Conservation (phyloP, 2,797 vertebrate species). For the Hippoglossus hippoglossus region DNA sequence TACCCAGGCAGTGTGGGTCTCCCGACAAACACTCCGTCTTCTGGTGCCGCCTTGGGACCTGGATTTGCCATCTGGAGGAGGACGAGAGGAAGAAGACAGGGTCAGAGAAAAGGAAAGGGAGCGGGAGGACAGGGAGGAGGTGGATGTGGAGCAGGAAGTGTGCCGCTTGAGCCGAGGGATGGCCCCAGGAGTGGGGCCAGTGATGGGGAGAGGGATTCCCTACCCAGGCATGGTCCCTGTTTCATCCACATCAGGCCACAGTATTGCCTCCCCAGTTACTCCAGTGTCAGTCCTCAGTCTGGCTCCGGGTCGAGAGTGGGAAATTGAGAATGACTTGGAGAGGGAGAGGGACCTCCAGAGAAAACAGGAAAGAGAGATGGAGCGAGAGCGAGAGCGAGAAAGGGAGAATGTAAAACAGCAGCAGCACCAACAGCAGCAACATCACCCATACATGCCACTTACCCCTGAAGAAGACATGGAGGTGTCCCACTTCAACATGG, state of each 20-base stretch:
- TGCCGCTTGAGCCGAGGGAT: slow-evolving; percentile 74
- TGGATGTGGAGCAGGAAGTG: slow-evolving; percentile 84
- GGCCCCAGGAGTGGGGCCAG: slow-evolving; percentile 64
- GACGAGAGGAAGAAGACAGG: slow-evolving; percentile 58
- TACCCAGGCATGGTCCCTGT: slow-evolving; percentile 72
- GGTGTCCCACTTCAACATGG: slow-evolving; percentile 89
- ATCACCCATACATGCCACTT: slow-evolving; percentile 80
- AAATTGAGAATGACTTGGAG: slow-evolving; percentile 76
- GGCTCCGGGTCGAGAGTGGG: slow-evolving; percentile 77
- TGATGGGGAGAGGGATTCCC: slow-evolving; percentile 69
- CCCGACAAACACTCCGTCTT: slow-evolving; percentile 88
- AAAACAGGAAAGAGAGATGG: slow-evolving; percentile 73
- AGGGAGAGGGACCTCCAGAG: slow-evolving; percentile 76
- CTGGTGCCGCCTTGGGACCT: slow-evolving; percentile 89
- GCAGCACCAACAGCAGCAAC: slow-evolving; percentile 67
- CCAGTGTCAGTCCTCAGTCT: slow-evolving; percentile 77
- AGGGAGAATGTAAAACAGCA: slow-evolving; percentile 59
- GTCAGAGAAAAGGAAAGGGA: slow-evolving; percentile 68
- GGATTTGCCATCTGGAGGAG: slow-evolving; percentile 73
- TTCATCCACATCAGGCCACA: slow-evolving; percentile 72
- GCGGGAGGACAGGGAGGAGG: slow-evolving; percentile 80
- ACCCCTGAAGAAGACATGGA: slow-evolving; percentile 91
- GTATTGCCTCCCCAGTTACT: slow-evolving; percentile 72
- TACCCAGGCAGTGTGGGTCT: slow-evolving; percentile 84
- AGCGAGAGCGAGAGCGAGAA: slow-evolving; percentile 55